Conservation (phyloP, 2,113 vertebrate species). For the Gobiocypris rarus region DNA sequence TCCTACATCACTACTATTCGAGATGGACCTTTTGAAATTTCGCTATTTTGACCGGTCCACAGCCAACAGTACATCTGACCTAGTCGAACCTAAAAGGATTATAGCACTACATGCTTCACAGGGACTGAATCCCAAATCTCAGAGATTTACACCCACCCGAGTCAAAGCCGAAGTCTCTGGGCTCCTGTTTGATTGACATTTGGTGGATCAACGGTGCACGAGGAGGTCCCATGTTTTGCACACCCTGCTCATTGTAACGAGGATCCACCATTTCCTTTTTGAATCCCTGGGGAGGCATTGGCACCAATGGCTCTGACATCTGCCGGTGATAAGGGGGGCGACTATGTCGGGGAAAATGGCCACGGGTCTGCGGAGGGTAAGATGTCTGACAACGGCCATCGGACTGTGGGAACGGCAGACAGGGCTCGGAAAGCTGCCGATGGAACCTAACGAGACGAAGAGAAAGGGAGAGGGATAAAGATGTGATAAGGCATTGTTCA, state of each 20-base stretch:
- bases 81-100: constrained; percentile 70
- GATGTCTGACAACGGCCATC: constrained; percentile 66
- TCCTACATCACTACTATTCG: not conserved
- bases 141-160: constrained; percentile 75
- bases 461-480: not conserved
- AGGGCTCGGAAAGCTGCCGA: constrained; percentile 89
- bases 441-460: constrained; percentile 79
- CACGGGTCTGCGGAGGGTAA: constrained; percentile 72
- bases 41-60: not conserved
- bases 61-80: constrained; percentile 66
- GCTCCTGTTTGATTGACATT: constrained; percentile 91
- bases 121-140: not conserved
- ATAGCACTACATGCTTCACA: constrained; percentile 52
- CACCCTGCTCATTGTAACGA: constrained; percentile 76
- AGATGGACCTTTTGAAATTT: not conserved
- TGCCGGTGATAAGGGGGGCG: constrained; percentile 88
- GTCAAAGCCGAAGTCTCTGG: constrained; percentile 89
- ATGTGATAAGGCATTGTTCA: not conserved
- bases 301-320: constrained; percentile 86
- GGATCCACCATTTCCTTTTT: constrained; percentile 92
- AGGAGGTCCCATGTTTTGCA: constrained; percentile 66
- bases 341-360: constrained; percentile 66
- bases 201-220: constrained; percentile 80
- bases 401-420: constrained; percentile 66
- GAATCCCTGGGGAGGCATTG: constrained; percentile 79